Base-by-base conservation (phyloP, 2,888 invertebrate species). In the Lasius fuliginosus region DNA sequence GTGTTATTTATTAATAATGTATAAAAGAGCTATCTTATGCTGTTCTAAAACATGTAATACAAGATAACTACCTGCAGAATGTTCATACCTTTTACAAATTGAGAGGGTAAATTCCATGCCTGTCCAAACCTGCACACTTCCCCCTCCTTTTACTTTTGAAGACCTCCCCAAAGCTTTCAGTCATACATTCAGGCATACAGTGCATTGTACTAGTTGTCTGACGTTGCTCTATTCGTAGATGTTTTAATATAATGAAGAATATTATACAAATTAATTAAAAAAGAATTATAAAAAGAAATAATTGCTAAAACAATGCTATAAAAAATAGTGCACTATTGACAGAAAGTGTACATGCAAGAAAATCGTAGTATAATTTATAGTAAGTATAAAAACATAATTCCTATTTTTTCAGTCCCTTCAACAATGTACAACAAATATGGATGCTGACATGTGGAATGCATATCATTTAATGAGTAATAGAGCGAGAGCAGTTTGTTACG, bases 401-500 rank as follows among this genome's bases (percentile, higher is more conserved):
- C 6, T 73, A 36, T 11, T 30, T 79, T 93, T 93, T 49, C 90
- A 96, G 96, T 94, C 95, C 56, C 94, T 97, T 75, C 96, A 95
- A 90, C 96, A 96, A 85, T 97, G 97, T 92, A 97, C 97, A 2
- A 95, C 94, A 33, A 94, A 95, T 56, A 97, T 97, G 97, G 97
- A 97, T 92, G 94, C 96, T 3, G 96, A 96, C 90, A 96, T 96
- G 67, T 97, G 97, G 97, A 97, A 97, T 91, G 96, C 96, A n/a
- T 97, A 97, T 92, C 97, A 97, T 93, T 95, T 97, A 74, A 96
- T 97, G 94, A 96, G 96, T 87, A 97, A 97, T 92, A 94, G 97
- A 89, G 97, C 97, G 0, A 95, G 96, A 85, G 96, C 97, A n/a
- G 96, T 97, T 83, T 97, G 97, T 91, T 96, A 97, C 90, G 95